Evolutionary conservation across 2,888 invertebrate species (phyloP).

Genomic region (Galeruca laticollis): DNA sequence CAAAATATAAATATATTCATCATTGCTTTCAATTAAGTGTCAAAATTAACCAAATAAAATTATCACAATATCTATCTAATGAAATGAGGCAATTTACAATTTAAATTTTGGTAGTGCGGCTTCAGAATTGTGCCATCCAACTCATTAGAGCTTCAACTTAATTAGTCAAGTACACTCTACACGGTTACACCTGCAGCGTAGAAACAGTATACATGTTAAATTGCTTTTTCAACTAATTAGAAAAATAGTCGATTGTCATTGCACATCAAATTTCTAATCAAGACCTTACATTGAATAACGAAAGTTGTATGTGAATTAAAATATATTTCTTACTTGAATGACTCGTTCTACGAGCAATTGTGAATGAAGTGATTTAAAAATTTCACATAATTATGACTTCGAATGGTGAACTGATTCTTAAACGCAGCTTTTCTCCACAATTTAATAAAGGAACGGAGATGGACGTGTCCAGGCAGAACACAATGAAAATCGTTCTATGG

Average conservation of each 20-base stretch:
- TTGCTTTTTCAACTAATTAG: neutral
- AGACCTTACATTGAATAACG: no score
- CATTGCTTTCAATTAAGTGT: no score
- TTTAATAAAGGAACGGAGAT: slow-evolving; percentile 3
- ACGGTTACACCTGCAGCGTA: slow-evolving; percentile 22
- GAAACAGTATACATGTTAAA: neutral
- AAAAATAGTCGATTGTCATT: neutral
- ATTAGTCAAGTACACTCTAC: slow-evolving; percentile 52
- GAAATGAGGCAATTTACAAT: slow-evolving; percentile 49
- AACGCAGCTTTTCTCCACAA: neutral
- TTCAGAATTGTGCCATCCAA: slow-evolving; percentile 38
- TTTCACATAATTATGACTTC: neutral
- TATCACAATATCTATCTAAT: slow-evolving; percentile 34
- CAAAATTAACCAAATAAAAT: neutral
- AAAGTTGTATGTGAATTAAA: no score
- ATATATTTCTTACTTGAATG: neutral
- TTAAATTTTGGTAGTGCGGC: slow-evolving; percentile 44
- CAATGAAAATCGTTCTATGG: slow-evolving; percentile 5
- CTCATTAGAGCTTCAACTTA: slow-evolving; percentile 42
- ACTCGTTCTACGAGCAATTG: neutral
- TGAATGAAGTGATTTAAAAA: neutral
- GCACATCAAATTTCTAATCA: no score
- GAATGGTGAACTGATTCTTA: neutral
- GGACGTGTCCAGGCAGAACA: slow-evolving; percentile 15
- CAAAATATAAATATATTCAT: no score